Percentiles rank a stretch among this genome's conserved stretches.
Evolutionary conservation across 1,140 invertebrate species (phyloP).

Genomic region (Lepidurus packardi): DNA sequence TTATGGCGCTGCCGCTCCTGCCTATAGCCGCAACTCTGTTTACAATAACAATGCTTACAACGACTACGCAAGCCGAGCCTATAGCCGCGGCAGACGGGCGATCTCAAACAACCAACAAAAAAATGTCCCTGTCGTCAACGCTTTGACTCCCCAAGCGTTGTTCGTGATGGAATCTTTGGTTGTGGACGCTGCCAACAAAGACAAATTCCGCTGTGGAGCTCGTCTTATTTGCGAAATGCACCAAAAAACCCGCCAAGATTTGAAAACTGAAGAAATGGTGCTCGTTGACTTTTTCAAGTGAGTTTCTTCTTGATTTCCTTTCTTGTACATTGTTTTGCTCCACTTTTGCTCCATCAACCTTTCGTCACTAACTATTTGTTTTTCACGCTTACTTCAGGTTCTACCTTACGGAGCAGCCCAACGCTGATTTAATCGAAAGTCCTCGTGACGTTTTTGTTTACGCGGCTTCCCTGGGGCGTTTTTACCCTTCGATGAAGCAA

Average conservation of each 20-base stretch:
- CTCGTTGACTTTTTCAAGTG: background rate
- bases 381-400: background rate
- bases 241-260: background rate
- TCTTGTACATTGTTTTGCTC: too few species aligned
- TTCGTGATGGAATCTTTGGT: background rate
- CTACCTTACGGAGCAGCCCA: background rate
- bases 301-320: background rate
- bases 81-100: background rate
- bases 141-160: conserved; percentile 9
- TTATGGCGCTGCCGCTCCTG: background rate
- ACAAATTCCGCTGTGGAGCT: background rate
- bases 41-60: background rate
- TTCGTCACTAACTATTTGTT: background rate
- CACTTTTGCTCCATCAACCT: background rate
- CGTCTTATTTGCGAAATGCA: background rate
- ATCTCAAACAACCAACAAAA: background rate
- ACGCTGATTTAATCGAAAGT: background rate
- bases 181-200: background rate
- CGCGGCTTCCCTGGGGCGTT: conserved; percentile 5
- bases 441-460: conserved; percentile 7
- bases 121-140: background rate
- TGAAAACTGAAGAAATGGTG: background rate
- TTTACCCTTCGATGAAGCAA: background rate
- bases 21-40: background rate
- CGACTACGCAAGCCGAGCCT: background rate